Percentiles rank a stretch among this genome's conserved stretches.
Conservation (phyloP, 1,140 invertebrate species). For the Heterodera schachtii region DNA sequence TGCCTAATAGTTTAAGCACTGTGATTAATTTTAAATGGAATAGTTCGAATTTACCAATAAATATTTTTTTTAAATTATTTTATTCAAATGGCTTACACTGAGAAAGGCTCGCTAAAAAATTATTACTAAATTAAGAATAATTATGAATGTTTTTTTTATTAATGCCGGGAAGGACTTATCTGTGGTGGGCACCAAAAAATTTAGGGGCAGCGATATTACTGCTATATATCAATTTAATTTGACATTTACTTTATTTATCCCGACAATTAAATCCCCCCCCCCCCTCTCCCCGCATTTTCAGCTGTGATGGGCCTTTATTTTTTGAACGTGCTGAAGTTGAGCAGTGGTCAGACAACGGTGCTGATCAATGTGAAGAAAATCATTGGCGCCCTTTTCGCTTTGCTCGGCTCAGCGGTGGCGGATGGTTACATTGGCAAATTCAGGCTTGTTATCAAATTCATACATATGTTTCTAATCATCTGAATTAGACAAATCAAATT, state of each 20-base stretch:
- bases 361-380: conserved; percentile 75
- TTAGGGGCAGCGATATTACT: no score
- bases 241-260: not conserved
- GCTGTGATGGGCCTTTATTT: conserved; percentile 81
- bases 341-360: conserved; percentile 75
- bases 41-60: not conserved
- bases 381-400: conserved; percentile 77
- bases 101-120: no score
- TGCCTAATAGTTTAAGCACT: not conserved
- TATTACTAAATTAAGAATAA: no score
- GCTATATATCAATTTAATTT: no score
- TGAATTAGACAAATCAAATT: no score
- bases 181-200: no score
- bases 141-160: no score
- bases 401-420: conserved; percentile 75
- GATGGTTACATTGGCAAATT: conserved; percentile 73
- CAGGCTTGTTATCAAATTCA: conserved; percentile 67
- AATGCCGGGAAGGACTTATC: no score
- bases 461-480: not conserved
- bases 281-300: not conserved
- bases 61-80: not conserved
- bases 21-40: not conserved
- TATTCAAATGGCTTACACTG: no score
- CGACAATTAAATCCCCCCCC: not conserved
- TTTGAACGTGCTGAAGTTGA: conserved; percentile 73